Base-by-base conservation (phyloP, 2,797 vertebrate species). In the Danio kyathit region DNA sequence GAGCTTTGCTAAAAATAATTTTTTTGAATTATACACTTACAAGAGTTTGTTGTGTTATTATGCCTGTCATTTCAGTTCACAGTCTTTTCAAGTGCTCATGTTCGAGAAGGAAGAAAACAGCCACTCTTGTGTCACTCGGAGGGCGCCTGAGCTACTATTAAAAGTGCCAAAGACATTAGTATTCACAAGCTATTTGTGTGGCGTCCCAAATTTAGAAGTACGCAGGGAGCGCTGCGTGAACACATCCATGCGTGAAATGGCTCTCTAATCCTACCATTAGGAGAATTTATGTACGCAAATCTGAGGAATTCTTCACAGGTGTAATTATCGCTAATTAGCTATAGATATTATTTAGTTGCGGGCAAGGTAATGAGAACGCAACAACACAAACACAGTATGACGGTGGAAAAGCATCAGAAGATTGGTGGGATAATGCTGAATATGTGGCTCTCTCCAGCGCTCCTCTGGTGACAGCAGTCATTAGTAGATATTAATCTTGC, bases 401-500 rank as follows among this genome's bases (percentile, higher is more conserved):
- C 17, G 60, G 49, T 41, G 76, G 41, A 64, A 69, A 82, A 54
- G 61, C 59, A 67, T 52, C 67, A 69, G 40, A 46, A 60, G 49
- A 81, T 49, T 80, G 69, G 14, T 54, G 10, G 54, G 66, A 84
- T 85, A 16, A 52, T 69, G 41, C 41, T 60, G 67, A 71, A n/a
- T 44, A 51, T 57, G 48, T 60, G 14, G 38, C 46, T 77, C 51
- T 46, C 64, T 61, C 71, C 21, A 17, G 38, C 12, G 38, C 73
- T 80, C 63, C 56, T 71, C 70, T 79, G 48, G 38, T 44, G 78
- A 82, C 75, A 80, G 74, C 41, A 77, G 74, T 88, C 87, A 88
- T 88, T 88, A 87, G 83, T 76, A 73, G 78, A 72, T 80, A 82
- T 83, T 86, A 80, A 87, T 90, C 80, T 84, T 76, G 74, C 65